phyloP scores from a whole-genome alignment of 2,113 vertebrate genomes.

The Laticauda colubrina region DNA sequence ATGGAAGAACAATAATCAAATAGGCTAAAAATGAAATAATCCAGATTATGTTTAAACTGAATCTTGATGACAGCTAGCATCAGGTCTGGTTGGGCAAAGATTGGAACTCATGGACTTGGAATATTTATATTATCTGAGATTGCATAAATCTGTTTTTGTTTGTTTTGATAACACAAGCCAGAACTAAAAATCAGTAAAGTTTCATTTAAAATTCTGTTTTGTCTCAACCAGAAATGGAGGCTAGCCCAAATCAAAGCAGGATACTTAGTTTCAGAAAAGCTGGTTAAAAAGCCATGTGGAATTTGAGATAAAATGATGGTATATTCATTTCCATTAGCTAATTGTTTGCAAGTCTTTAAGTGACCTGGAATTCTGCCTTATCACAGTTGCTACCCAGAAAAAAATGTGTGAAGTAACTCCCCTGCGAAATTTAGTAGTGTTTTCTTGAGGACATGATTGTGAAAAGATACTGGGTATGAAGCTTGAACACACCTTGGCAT shows the following conservation, averaged over 20 bases:
- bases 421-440: background rate
- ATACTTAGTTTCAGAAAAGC: background rate
- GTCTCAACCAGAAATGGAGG: background rate
- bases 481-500: background rate
- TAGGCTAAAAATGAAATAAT: background rate
- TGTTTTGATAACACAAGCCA: no score
- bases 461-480: background rate
- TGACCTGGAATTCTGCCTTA: background rate
- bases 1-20: background rate
- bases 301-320: background rate
- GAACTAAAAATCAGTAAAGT: background rate
- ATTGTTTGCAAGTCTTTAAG: background rate
- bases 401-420: background rate
- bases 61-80: background rate
- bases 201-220: background rate
- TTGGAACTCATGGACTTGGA: background rate
- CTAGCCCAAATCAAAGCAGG: background rate
- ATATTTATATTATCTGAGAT: background rate
- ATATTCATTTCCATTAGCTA: background rate
- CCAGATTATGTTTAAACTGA: background rate
- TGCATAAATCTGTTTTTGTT: background rate
- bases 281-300: background rate
- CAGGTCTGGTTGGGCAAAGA: background rate
- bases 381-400: background rate
- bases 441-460: background rate